Evolutionary conservation across 2,888 invertebrate species (phyloP).

Genomic region (Gandaritis pyraliata): DNA sequence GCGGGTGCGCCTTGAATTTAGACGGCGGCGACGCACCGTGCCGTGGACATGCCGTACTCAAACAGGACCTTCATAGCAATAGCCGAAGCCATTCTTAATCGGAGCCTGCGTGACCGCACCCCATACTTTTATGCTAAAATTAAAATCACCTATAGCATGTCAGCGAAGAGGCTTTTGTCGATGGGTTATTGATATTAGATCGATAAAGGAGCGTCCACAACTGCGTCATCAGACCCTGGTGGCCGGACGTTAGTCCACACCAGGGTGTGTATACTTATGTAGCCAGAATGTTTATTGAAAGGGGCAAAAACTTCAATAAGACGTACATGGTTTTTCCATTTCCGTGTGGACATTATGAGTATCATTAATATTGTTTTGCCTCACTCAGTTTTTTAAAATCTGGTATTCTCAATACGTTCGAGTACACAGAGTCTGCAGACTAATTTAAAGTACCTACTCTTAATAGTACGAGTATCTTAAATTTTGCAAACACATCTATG

Average conservation of each 20-base stretch:
- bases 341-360: too few relatives aligned
- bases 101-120: conserved; percentile 64
- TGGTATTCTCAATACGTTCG: too few relatives aligned
- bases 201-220: conserved; percentile 70
- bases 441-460: too few relatives aligned
- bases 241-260: conserved; percentile 49
- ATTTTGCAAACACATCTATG: too few relatives aligned
- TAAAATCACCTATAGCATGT: conserved; percentile 72
- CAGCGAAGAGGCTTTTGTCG: conserved; percentile 71
- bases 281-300: not conserved
- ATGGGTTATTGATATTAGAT: conserved; percentile 80
- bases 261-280: not conserved
- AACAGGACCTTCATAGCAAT: conserved; percentile 29
- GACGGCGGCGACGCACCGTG: too few relatives aligned
- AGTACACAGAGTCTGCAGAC: too few relatives aligned
- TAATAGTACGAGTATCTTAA: too few relatives aligned
- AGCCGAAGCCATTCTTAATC: conserved; percentile 38
- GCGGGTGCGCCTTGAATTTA: too few relatives aligned
- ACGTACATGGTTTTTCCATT: too few relatives aligned
- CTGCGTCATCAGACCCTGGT: conserved; percentile 62
- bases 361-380: too few relatives aligned
- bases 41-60: too few relatives aligned
- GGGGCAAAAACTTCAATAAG: conserved; percentile 4
- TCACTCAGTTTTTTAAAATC: too few relatives aligned
- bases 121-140: conserved; percentile 71